Evolutionary conservation across 2,113 vertebrate species (phyloP).

Genomic region (Macrotis lagotis): DNA sequence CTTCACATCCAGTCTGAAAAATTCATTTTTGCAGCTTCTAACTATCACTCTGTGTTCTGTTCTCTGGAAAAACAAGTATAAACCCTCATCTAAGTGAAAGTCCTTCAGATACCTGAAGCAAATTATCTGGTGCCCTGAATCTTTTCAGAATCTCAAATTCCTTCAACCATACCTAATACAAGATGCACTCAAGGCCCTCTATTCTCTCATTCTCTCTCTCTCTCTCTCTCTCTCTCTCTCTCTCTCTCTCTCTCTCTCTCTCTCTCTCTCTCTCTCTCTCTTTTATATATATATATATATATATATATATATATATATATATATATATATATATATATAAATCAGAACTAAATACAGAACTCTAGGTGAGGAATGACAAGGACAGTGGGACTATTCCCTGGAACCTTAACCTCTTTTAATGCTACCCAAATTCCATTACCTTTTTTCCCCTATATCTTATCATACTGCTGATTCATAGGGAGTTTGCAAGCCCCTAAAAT

Average conservation of each 20-base stretch:
- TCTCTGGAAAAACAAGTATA: background rate
- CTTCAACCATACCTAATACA: too few relatives aligned
- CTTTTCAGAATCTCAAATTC: background rate
- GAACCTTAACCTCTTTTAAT: background rate
- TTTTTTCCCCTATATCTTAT: background rate
- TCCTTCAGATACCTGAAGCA: background rate
- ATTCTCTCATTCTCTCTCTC: too few relatives aligned
- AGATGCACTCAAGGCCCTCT: background rate
- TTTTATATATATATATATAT: too few relatives aligned
- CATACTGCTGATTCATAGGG: background rate
- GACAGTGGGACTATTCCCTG: background rate
- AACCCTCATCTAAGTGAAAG: background rate
- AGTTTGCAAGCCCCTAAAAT: background rate
- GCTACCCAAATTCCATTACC: background rate
- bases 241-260: too few relatives aligned
- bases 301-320: too few relatives aligned
- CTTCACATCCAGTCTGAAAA: background rate
- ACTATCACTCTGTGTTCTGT: background rate
- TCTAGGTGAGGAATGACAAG: background rate
- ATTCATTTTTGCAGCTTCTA: background rate
- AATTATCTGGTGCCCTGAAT: background rate
- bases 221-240: too few relatives aligned
- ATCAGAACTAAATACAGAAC: background rate
- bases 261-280: too few relatives aligned
- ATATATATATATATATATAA: too few relatives aligned